Conservation (phyloP, 2,797 vertebrate species). For the Menidia menidia region DNA sequence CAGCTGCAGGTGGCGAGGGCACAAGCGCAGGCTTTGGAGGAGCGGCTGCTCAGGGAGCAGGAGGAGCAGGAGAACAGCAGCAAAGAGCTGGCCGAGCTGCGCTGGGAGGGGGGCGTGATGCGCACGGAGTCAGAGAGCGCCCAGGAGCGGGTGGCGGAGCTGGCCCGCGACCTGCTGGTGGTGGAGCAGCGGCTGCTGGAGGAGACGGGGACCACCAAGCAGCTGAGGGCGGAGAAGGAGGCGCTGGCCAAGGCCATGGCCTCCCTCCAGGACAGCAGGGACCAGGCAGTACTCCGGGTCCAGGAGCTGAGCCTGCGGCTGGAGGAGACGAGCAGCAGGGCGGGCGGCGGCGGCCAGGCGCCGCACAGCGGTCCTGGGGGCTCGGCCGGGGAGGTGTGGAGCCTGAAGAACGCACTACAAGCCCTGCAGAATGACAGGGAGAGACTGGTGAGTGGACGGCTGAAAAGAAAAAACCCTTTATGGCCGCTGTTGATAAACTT, state of each 20-base stretch:
- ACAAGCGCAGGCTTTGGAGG: slow-evolving; percentile 78
- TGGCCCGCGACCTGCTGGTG: slow-evolving; percentile 91
- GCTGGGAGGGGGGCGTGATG: slow-evolving; percentile 93
- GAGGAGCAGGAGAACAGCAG: slow-evolving; percentile 76
- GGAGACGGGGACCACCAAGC: slow-evolving; percentile 84
- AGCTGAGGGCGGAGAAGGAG: slow-evolving; percentile 88
- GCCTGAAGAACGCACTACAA: slow-evolving; percentile 92
- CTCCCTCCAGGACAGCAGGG: slow-evolving; percentile 91
- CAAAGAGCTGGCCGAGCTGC: slow-evolving; percentile 89
- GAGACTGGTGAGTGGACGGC: slow-evolving; percentile 86
- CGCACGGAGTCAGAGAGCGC: slow-evolving; percentile 95
- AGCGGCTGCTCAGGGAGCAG: slow-evolving; percentile 75
- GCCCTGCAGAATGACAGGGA: slow-evolving; percentile 94
- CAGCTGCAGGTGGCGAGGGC: slow-evolving; percentile 79
- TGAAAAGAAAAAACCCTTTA: not conserved
- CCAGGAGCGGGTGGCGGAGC: slow-evolving; percentile 94
- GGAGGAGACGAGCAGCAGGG: slow-evolving; percentile 79
- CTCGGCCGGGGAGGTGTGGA: slow-evolving; percentile 85
- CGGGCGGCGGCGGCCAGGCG: slow-evolving; percentile 19
- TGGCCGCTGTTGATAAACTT: not conserved
- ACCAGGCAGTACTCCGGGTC: slow-evolving; percentile 83
- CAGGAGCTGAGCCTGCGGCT: slow-evolving; percentile 83
- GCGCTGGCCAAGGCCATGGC: slow-evolving; percentile 92
- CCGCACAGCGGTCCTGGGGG: slow-evolving; percentile 52
- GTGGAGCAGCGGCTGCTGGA: slow-evolving; percentile 90